Evolutionary conservation across 2,797 vertebrate genomes (phyloP), one percentile per base, ranked within the genome.

Genomic region (Falco rusticolus): DNA sequence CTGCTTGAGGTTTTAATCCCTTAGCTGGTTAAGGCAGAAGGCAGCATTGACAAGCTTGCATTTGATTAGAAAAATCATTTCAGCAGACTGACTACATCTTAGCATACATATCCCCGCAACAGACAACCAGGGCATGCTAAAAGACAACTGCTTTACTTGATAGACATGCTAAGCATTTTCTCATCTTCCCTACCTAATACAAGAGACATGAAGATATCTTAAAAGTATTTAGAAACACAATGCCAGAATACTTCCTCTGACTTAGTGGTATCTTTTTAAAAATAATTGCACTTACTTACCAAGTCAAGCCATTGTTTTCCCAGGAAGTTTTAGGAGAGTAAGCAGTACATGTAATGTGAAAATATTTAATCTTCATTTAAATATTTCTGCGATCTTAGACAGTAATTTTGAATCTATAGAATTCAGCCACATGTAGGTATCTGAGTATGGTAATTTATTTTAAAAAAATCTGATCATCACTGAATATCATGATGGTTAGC

Each of bases 141-240:
- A 92, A 94, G 95, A 88, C 69, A 88, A 96, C 84, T 88, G 72
- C 78, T 97, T 95, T 76, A 86, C 81, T 94, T 96, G 93, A 81
- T 31, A 97, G 87, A 71, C 71, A 91, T 85, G 87, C 26, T 74
- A 97, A 91, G 77, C 96, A 96, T 97, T 95, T 95, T 96, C 69
- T 82, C 59, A 75, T 96, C 84, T 92, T 91, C 79, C 91, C 91
- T 86, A 83, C 53, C 70, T 86, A 97, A 97, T 85, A 90, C 89
- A 63, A 78, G 82, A 63, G 77, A 96, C 96, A 96, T 66, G 92
- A 90, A 95, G 94, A 31, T 85, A 96, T 74, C 80, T 94, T 87
- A 45, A 25, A 64, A 37, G 65, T 90, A 96, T 89, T 91, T 93
- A 80, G 21, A 91, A 48, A 34, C 31, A 90, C 64, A 85, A 56